A percentile compares a stretch with the other conserved stretches of the same genome.
Conservation (phyloP, 2,797 vertebrate genomes). For the Carduelis carduelis region DNA sequence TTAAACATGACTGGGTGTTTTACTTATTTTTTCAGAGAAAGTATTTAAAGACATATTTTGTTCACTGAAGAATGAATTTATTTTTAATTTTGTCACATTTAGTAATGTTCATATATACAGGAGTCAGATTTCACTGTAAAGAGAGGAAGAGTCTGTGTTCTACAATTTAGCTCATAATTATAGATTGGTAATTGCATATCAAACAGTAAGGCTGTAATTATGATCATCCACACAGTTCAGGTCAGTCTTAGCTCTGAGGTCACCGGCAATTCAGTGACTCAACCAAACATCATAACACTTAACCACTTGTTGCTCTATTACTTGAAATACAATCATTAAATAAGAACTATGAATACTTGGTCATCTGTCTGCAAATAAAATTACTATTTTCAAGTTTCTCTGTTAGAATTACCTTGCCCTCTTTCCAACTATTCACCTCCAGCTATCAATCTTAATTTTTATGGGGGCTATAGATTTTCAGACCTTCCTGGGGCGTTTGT, state of each 20-base stretch:
- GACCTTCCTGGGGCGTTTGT: neutral
- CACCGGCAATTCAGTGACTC: neutral
- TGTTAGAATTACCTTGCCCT: neutral
- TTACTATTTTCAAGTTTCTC: neutral
- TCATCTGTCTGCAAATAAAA: neutral
- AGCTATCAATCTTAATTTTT: neutral
- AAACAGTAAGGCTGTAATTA: neutral
- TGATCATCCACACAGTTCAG: neutral
- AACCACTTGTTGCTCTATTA: neutral
- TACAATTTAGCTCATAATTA: neutral
- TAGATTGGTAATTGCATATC: neutral
- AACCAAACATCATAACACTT: neutral
- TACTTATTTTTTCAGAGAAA: neutral
- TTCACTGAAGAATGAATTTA: neutral
- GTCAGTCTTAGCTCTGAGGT: conserved; percentile 2
- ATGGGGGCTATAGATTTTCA: neutral
- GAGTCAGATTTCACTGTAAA: neutral
- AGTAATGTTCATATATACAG: neutral
- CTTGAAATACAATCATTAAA: neutral
- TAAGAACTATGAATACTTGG: neutral
- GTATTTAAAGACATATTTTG: neutral
- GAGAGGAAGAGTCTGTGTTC: neutral
- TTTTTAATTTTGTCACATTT: neutral
- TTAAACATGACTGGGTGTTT: neutral
- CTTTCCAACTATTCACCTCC: neutral